Evolutionary conservation across 2,113 vertebrate genomes (phyloP).

Genomic region (Oceanites oceanicus): DNA sequence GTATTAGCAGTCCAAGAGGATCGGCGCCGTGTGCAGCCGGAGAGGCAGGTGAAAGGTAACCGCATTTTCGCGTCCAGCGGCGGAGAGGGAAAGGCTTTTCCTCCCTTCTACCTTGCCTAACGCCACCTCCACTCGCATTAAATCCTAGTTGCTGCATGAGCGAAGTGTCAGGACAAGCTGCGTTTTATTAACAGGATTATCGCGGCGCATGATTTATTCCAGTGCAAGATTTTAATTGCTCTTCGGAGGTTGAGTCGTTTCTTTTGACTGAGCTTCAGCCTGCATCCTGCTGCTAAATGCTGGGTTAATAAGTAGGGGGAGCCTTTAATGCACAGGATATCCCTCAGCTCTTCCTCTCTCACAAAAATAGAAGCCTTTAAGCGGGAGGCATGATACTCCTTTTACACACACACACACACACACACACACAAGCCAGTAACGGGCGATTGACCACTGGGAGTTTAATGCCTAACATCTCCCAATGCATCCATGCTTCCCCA

Average conservation of each 20-base stretch:
- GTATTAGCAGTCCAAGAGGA: constrained; percentile 73
- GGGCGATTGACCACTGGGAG: constrained; percentile 59
- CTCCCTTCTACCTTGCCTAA: constrained; percentile 43
- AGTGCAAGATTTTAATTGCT: constrained; percentile 87
- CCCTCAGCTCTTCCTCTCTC: constrained; percentile 77
- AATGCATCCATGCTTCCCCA: constrained; percentile 70
- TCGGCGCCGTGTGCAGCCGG: background rate
- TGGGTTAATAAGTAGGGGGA: constrained; percentile 84
- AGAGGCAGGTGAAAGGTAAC: constrained; percentile 70
- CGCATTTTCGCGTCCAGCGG: constrained; percentile 22
- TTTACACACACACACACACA: background rate
- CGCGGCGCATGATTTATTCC: constrained; percentile 84
- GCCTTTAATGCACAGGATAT: constrained; percentile 82
- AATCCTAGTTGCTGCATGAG: constrained; percentile 82
- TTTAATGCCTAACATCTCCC: constrained; percentile 71
- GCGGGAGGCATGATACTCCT: constrained; percentile 37
- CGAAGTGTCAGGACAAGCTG: constrained; percentile 85
- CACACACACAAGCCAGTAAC: constrained; percentile 24
- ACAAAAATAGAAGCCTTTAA: constrained; percentile 69
- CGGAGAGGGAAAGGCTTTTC: constrained; percentile 19
- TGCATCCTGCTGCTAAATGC: constrained; percentile 85
- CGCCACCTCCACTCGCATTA: constrained; percentile 68
- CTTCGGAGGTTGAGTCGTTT: constrained; percentile 83
- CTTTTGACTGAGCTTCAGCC: constrained; percentile 83
- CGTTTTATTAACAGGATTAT: constrained; percentile 88